A percentile compares a stretch with the other conserved stretches of the same genome.
Conservation (phyloP, 2,888 invertebrate genomes). For the Melieria omissa region DNA sequence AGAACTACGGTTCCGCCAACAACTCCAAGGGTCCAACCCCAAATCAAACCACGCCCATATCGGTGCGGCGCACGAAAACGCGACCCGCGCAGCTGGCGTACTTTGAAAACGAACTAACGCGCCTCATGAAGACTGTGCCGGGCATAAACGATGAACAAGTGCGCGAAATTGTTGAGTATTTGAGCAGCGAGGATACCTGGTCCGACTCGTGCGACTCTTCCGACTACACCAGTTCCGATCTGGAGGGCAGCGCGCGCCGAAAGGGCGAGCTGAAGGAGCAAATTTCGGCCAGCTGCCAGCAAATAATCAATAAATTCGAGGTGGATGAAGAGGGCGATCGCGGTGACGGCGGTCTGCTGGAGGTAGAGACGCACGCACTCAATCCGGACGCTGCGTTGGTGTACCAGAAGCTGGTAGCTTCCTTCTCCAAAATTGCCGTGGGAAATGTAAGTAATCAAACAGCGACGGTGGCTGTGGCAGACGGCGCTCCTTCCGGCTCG, state of each 20-base stretch:
- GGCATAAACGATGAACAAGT: conserved; percentile 92
- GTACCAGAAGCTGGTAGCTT: conserved; percentile 87
- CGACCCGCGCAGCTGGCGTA: conserved; percentile 89
- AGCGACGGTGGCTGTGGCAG: conserved; percentile 53
- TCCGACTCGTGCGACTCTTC: conserved; percentile 94
- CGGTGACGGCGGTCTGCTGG: conserved; percentile 68
- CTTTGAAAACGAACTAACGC: conserved; percentile 88
- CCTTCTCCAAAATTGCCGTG: conserved; percentile 80
- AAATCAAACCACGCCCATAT: conserved; percentile 67
- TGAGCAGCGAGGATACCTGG: conserved; percentile 93
- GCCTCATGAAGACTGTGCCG: conserved; percentile 92
- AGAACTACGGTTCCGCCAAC: conserved; percentile 48
- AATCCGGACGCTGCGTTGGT: conserved; percentile 83
- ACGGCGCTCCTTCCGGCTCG: conserved; percentile 52
- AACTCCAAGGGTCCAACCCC: conserved; percentile 52
- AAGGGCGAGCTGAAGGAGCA: conserved; percentile 81
- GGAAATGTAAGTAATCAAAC: conserved; percentile 53
- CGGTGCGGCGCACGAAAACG: conserved; percentile 68
- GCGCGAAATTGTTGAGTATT: conserved; percentile 89
- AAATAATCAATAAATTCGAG: conserved; percentile 89
- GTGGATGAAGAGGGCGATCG: conserved; percentile 71
- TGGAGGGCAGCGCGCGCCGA: conserved; percentile 74
- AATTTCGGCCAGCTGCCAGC: conserved; percentile 88
- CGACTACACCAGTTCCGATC: conserved; percentile 89
- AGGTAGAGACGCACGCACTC: conserved; percentile 69